A percentile compares a stretch with the other conserved stretches of the same genome.
These are phyloP conservation scores for Paralichthys olivaceus DNA, from an alignment of 2,113 vertebrate genomes.

Conservation along the genomic window DNA sequence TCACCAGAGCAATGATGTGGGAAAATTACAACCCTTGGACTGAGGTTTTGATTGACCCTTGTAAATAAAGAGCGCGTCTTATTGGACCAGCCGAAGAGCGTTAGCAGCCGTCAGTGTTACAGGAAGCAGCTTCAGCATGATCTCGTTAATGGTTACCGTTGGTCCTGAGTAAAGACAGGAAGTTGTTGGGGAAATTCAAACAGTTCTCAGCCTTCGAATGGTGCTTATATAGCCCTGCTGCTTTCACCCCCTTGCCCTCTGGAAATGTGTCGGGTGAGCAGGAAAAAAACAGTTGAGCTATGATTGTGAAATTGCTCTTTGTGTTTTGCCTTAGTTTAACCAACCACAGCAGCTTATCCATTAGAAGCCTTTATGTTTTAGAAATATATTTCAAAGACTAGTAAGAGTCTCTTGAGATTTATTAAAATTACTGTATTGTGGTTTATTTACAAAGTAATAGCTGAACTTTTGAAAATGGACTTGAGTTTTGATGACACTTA, in stretches of 20 bases:
- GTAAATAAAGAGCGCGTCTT: background rate
- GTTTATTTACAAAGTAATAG: background rate
- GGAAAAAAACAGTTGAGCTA: background rate
- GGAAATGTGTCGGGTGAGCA: constrained; percentile 19
- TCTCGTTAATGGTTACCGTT: constrained; percentile 23
- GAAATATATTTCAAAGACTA: no score
- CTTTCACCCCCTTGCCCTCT: background rate
- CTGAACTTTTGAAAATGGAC: background rate
- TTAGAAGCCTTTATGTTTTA: no score
- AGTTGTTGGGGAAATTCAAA: constrained; percentile 35
- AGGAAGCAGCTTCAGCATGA: background rate
- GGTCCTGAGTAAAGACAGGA: constrained; percentile 11
- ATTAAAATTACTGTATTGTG: no score
- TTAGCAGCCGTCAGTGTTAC: background rate
- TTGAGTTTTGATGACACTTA: background rate
- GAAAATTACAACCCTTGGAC: background rate
- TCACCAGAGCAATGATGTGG: background rate
- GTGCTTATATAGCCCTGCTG: background rate
- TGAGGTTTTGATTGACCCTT: background rate
- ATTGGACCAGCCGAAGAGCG: background rate
- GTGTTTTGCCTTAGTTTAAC: background rate
- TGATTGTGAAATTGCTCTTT: background rate
- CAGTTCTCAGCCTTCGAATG: constrained; percentile 7
- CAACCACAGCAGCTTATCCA: no score
- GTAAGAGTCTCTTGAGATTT: no score